Conservation (phyloP, 2,888 invertebrate genomes). For the Cenopis cana region DNA sequence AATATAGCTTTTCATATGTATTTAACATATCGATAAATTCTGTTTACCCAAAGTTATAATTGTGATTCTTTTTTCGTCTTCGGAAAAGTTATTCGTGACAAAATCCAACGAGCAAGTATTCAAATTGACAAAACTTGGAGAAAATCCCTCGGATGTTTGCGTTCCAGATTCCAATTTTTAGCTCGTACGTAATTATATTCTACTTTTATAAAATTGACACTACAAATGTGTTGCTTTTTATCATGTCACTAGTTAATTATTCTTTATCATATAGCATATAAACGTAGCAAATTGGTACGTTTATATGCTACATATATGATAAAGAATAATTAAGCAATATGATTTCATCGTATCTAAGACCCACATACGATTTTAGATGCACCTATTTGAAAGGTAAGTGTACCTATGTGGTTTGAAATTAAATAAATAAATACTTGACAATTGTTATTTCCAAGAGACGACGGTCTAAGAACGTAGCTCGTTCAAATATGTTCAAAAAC, state of each 20-base stretch:
- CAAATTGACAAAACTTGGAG: slow-evolving; percentile 40
- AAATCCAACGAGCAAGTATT: slow-evolving; percentile 35
- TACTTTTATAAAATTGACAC: background rate
- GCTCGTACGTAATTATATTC: background rate
- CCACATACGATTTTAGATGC: no score
- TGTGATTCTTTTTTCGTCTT: slow-evolving; percentile 39
- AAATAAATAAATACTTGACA: no score
- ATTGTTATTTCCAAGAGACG: no score
- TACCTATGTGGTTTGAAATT: no score
- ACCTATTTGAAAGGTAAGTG: no score
- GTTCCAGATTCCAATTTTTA: slow-evolving; percentile 34
- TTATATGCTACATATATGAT: no score
- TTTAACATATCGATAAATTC: slow-evolving; percentile 11
- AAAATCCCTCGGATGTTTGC: slow-evolving; percentile 29
- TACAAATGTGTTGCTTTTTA: background rate
- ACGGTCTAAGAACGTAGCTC: no score
- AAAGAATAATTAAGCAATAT: no score
- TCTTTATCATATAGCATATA: no score
- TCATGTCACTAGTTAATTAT: background rate
- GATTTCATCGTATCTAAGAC: no score
- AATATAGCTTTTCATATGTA: background rate
- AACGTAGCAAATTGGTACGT: no score
- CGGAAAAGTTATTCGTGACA: slow-evolving; percentile 31
- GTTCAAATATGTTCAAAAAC: no score
- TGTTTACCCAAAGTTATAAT: slow-evolving; percentile 43